Evolutionary conservation across 2,888 invertebrate genomes (phyloP).

Genomic region (Hecatera dysodea): DNA sequence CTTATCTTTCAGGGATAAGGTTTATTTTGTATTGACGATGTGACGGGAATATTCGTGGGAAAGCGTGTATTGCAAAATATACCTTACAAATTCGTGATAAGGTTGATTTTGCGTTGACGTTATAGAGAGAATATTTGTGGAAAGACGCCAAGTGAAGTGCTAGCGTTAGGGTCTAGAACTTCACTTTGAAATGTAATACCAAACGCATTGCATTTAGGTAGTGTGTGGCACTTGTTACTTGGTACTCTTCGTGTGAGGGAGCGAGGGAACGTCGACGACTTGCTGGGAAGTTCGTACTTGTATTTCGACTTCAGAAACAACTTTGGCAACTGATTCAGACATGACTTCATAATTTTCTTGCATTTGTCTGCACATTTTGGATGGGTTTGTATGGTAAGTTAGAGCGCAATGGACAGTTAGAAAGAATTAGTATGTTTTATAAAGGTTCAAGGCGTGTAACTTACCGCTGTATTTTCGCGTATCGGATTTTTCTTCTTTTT

Average conservation of each 20-base stretch:
- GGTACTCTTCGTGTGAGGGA: conserved; percentile 77
- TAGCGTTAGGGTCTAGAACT: conserved; percentile 54
- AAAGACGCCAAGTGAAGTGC: conserved; percentile 12
- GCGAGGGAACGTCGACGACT: conserved; percentile 86
- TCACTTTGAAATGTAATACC: conserved; percentile 72
- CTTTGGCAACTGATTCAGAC: conserved; percentile 85
- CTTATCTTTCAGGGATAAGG: not conserved
- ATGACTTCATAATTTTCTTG: conserved; percentile 87
- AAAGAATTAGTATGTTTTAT: conserved; percentile 27
- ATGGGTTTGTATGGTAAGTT: conserved; percentile 53
- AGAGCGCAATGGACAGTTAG: conserved; percentile 43
- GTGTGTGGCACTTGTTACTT: conserved; percentile 86
- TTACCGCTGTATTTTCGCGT: conserved; percentile 84
- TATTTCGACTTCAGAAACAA: conserved; percentile 84
- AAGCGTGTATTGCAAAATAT: conserved; percentile 6
- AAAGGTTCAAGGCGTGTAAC: conserved; percentile 48
- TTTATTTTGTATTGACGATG: conserved; percentile 6
- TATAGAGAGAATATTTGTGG: too few species aligned
- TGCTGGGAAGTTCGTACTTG: conserved; percentile 80
- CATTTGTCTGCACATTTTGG: conserved; percentile 82
- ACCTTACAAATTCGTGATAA: not conserved
- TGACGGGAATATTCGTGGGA: conserved; percentile 3
- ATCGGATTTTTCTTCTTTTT: conserved; percentile 81
- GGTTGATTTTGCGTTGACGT: too few species aligned
- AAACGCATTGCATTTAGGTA: conserved; percentile 86